Conservation (phyloP, 2,113 vertebrate genomes). For the Odobenus rosmarus region DNA sequence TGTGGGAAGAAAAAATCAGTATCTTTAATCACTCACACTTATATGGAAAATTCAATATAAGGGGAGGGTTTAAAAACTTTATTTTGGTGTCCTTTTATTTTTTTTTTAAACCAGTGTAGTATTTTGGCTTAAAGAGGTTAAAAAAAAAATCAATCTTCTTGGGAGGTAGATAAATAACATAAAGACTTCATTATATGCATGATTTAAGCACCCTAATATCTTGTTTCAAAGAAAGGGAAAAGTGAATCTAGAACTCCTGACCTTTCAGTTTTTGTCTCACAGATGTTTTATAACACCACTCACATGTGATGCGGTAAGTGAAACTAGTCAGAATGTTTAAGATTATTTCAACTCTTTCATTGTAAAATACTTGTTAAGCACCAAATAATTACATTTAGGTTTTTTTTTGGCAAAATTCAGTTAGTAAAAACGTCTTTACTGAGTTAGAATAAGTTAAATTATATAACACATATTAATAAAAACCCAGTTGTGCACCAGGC, state of each 20-base stretch:
- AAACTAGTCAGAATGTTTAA: background rate
- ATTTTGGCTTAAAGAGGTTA: background rate
- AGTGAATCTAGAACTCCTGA: background rate
- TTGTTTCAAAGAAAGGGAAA: background rate
- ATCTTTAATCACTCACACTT: background rate
- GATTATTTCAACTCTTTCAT: background rate
- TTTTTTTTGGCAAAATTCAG: background rate
- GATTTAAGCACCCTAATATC: background rate
- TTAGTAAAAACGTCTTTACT: background rate
- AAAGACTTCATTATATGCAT: background rate
- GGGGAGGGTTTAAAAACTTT: background rate
- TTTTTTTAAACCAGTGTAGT: background rate
- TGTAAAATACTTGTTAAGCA: background rate
- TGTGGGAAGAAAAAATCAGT: slow-evolving; percentile 8
- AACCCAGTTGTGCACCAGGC: background rate
- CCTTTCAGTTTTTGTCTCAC: background rate
- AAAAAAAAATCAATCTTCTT: background rate
- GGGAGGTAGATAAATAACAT: background rate
- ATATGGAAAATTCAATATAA: slow-evolving; percentile 9
- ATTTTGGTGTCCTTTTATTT: background rate
- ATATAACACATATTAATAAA: background rate
- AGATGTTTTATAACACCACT: background rate
- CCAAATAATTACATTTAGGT: background rate
- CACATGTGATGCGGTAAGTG: background rate
- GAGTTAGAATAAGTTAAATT: background rate